Evolutionary conservation across 2,113 vertebrate genomes (phyloP), one percentile per base, ranked within the genome.

Genomic region (Siphamia tubifer): DNA sequence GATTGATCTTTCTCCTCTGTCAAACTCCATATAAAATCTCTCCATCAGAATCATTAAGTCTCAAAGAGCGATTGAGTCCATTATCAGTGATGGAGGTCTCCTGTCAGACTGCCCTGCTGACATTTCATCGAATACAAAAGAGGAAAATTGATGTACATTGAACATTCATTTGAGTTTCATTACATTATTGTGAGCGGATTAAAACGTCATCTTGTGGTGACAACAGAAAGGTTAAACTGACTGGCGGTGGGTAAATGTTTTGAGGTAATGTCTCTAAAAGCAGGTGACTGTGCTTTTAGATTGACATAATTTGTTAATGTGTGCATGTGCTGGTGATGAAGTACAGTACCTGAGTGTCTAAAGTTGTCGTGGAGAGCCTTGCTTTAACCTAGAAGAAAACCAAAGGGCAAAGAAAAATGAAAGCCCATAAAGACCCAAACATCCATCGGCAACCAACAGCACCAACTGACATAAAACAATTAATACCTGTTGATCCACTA

Each of bases 311-410:
- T 34, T 47, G 2, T 48, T 16, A 31, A 6, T 38, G 51, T 71
- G 24, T 52, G 27, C n/a, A n/a, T 35, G 36, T 47, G 57, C 11
- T 19, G n/a, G 2, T 23, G 35, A 15, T 38, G 10, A 2, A 2
- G 15, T 48, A 8, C 16, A n/a, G 20, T 84, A 89, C 88, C 88
- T 90, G 83, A 8, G 68, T 24, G 21, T 88, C 84, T 2, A 76
- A 17, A 30, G 83, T 24, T 49, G 82, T 36, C 42, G 68, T 68
- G 32, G 83, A 54, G 35, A 90, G 65, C 57, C 77, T 72, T 49
- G 79, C 81, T 27, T 89, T 90, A 21, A 91, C 79, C 89, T 90
- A 71, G 34, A 81, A 63, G 28, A 71, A 20, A 82, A 35, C 40
- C 66, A 74, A 24, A 62, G 23, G 72, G 35, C 39, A 52, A 63